Evolutionary conservation across 1,140 invertebrate species (phyloP), one percentile per base, ranked within the genome.

Genomic region (Pachyrhynchus sulphureomaculatus): DNA sequence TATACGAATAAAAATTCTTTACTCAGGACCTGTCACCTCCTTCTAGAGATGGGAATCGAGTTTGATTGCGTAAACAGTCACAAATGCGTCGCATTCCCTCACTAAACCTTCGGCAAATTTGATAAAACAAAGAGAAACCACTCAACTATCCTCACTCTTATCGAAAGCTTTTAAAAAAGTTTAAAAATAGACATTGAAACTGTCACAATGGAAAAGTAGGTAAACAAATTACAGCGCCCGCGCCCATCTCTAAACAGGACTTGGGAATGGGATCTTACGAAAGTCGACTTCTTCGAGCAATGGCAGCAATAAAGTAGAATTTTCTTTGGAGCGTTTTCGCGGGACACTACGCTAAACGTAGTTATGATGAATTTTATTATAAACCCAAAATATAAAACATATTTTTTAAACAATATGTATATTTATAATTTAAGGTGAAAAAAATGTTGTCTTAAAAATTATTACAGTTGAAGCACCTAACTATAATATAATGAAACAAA

Each of bases 231-330:
- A 24, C 12, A 6, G 54, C 41, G 54, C 4, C 54, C 54, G 54
- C 54, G 54, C 54, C 45, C 26, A 34, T 33, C 51, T 41, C 29
- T 18, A 56, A 56, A 45, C 54, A 56, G 54, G 54, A 56, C 41
- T 56, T 56, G 54, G 54, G 54, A 56, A 56, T 56, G 54, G 54
- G 54, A 47, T 34, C 54, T 47, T 47, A 45, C 54, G 29, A 47
- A 47, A 45, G 29, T 12, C 42, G 17, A 34, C n/a, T 56, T 47
- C 39, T 45, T 56, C 54, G 29, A 4, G 5, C 13, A 33, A 26
- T 17, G 47, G 47, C 13, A 13, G 29, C 47, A 32, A 13, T 6
- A 21, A 10, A 13, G 5, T 45, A n/a, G n/a, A n/a, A n/a, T n/a
- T n/a, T n/a, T n/a, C n/a, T 17, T n/a, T 9, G 18, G 1, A 6